These are phyloP conservation scores for Ctenoplectra terminalis DNA, from an alignment of 1,140 invertebrate species.

Conservation along the genomic window DNA sequence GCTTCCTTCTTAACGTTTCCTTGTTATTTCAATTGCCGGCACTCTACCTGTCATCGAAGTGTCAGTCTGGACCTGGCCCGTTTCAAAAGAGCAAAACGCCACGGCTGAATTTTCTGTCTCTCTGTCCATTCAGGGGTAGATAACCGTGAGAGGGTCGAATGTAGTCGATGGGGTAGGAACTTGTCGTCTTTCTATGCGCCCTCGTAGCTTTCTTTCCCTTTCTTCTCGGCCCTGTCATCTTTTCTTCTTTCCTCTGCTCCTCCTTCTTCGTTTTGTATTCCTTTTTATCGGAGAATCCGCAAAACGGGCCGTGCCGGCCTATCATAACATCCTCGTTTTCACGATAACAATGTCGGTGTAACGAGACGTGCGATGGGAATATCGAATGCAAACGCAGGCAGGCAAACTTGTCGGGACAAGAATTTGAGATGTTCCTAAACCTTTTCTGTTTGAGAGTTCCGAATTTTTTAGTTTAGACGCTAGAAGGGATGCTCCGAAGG, in stretches of 20 bases:
- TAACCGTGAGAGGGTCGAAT: slow-evolving; percentile 62
- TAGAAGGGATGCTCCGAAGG: too few relatives aligned
- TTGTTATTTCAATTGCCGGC: slow-evolving; percentile 70
- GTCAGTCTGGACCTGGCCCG: slow-evolving; percentile 30
- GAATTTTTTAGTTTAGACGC: not conserved
- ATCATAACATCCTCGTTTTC: slow-evolving; percentile 67
- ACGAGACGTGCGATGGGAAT: slow-evolving; percentile 57
- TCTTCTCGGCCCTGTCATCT: not conserved
- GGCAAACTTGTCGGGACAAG: not conserved
- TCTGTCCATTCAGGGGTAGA: slow-evolving; percentile 58
- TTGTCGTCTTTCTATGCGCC: not conserved
- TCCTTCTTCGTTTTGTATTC: not conserved
- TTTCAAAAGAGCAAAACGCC: slow-evolving; percentile 66
- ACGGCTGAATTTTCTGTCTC: slow-evolving; percentile 45
- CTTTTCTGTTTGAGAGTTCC: not conserved
- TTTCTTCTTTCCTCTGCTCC: not conserved
- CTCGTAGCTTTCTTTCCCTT: slow-evolving; percentile 2
- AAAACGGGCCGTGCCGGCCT: slow-evolving; percentile 50
- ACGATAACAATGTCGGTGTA: slow-evolving; percentile 60
- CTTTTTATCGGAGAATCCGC: slow-evolving; percentile 30
- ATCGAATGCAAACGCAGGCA: slow-evolving; percentile 30
- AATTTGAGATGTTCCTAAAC: not conserved
- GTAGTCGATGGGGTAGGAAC: slow-evolving; percentile 18
- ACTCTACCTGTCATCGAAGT: slow-evolving; percentile 67
- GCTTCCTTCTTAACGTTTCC: slow-evolving; percentile 55